These are phyloP conservation scores for Erynnis tages DNA, from an alignment of 2,888 invertebrate species.

Conservation along the genomic window DNA sequence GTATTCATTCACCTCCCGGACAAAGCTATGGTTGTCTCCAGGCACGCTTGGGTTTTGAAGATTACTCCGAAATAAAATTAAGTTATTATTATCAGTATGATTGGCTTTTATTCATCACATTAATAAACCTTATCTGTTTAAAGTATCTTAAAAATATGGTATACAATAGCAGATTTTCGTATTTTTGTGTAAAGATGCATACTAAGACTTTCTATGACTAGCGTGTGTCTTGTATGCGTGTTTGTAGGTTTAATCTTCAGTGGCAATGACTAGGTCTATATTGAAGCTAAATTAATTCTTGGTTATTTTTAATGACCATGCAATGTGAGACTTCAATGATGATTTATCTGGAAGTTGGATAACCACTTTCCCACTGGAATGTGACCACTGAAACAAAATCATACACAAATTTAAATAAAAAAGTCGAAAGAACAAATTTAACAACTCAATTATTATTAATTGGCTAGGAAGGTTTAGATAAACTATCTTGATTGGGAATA, in stretches of 20 bases:
- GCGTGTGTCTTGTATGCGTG: no score
- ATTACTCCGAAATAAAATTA: constrained; percentile 36
- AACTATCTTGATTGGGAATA: no score
- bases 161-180: no score
- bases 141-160: no score
- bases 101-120: background rate
- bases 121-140: background rate
- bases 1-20: constrained; percentile 62
- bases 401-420: no score
- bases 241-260: no score
- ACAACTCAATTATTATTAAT: no score
- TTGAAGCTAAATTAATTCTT: background rate
- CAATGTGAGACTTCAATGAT: constrained; percentile 57
- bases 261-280: no score
- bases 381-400: constrained; percentile 66
- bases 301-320: constrained; percentile 66
- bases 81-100: background rate
- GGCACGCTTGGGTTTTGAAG: constrained; percentile 73
- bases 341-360: constrained; percentile 67
- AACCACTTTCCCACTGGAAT: constrained; percentile 45
- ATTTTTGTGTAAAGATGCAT: no score
- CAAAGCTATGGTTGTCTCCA: constrained; percentile 56
- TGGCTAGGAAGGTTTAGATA: no score
- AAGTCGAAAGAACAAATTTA: no score
- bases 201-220: no score